Evolutionary conservation across 2,888 invertebrate genomes (phyloP).

Genomic region (Pachycephus smyrnensis): DNA sequence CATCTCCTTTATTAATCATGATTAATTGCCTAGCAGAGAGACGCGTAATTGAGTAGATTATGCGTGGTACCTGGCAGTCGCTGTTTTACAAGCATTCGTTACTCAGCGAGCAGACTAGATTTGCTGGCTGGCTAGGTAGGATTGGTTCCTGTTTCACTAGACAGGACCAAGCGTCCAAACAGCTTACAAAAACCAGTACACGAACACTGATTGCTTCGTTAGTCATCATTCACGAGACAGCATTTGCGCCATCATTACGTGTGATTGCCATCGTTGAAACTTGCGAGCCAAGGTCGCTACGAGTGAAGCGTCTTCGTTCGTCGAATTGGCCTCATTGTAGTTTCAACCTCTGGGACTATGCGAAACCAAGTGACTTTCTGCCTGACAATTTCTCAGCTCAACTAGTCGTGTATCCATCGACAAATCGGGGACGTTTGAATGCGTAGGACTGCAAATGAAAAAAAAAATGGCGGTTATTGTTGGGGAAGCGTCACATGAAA

Average conservation of each 20-base stretch:
- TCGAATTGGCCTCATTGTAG: neutral
- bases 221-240: constrained; percentile 36
- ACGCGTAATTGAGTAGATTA: constrained; percentile 41
- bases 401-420: neutral
- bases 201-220: constrained; percentile 42
- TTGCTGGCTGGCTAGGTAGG: neutral
- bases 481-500: constrained; percentile 28
- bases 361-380: neutral
- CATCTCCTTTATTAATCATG: constrained; percentile 43
- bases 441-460: neutral
- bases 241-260: constrained; percentile 14
- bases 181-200: constrained; percentile 17
- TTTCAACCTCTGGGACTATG: neutral
- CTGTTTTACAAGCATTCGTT: constrained; percentile 40
- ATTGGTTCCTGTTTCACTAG: neutral
- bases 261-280: constrained; percentile 2
- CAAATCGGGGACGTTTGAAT: neutral
- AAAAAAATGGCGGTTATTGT: constrained; percentile 23
- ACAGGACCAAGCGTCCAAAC: neutral
- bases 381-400: neutral
- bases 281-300: neutral
- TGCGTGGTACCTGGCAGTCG: constrained; percentile 15
- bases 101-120: constrained; percentile 27
- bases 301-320: neutral
- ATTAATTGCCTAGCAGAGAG: constrained; percentile 43